These are phyloP conservation scores for Andrena fulva DNA, from an alignment of 2,888 invertebrate genomes.

Conservation along the genomic window DNA sequence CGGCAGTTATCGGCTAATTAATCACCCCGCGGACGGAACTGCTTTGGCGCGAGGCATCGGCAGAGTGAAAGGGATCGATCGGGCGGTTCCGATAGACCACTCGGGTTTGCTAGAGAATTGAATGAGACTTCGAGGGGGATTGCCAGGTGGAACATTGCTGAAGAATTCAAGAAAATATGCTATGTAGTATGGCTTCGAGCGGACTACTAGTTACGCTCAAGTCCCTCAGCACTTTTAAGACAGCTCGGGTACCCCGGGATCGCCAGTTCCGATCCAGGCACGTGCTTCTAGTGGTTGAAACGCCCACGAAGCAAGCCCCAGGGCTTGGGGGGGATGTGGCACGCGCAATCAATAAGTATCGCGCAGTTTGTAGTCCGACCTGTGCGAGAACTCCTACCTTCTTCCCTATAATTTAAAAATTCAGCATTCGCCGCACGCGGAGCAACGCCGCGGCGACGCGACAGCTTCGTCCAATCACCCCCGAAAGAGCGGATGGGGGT, in stretches of 20 bases:
- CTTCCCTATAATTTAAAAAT: not conserved
- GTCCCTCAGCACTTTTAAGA: too few relatives aligned
- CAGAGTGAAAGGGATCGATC: conserved; percentile 34
- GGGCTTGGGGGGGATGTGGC: too few relatives aligned
- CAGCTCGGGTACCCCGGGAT: too few relatives aligned
- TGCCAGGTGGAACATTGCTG: too few relatives aligned
- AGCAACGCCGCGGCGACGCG: not conserved
- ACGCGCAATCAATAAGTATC: not conserved
- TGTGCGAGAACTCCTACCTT: not conserved
- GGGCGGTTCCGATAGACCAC: conserved; percentile 23
- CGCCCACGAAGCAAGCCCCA: not conserved
- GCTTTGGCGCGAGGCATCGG: conserved; percentile 31
- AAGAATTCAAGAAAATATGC: too few relatives aligned
- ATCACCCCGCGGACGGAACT: conserved; percentile 29
- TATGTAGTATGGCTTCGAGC: too few relatives aligned
- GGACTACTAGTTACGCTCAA: too few relatives aligned
- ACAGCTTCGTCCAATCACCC: conserved; percentile 15
- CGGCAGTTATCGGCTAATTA: conserved; percentile 32
- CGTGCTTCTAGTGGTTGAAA: not conserved
- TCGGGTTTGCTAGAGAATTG: too few relatives aligned
- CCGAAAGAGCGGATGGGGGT: not conserved
- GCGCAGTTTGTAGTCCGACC: not conserved
- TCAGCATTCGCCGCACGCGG: not conserved
- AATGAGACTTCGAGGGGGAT: too few relatives aligned
- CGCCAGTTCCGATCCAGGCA: too few relatives aligned